Base-by-base conservation (phyloP, 2,113 vertebrate species). In the Alosa alosa region DNA sequence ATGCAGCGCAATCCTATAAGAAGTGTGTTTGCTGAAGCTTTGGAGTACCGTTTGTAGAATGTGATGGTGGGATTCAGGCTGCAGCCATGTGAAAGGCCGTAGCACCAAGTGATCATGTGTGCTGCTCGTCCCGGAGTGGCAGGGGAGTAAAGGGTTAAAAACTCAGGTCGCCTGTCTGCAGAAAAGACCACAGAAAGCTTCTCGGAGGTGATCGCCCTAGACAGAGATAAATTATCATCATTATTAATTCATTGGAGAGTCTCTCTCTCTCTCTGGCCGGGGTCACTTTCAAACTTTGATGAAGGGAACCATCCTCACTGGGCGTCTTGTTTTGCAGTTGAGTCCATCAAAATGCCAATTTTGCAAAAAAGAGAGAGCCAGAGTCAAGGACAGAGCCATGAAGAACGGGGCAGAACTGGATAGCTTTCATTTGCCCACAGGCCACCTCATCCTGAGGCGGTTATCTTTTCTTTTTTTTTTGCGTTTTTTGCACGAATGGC, bases 251-350 rank as follows among this genome's bases (percentile, higher is more conserved):
- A 83, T 86, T 52, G 41, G 45, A 31, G 25, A 45, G 49, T 17
- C n/a, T 20, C 20, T 82, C 31, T 82, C 55, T 49, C 17, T 18
- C 52, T 0, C 18, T 8, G 22, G 49, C 22, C 22, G 57, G 60
- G 85, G 68, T 55, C 64, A 86, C 60, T 83, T 72, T 86, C 81
- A 55, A 83, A 75, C 20, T 13, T 68, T 86, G 68, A 81, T 86
- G 47, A 85, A 57, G 68, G 47, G n/a, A 47, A 44, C 75, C 75
- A 18, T 55, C 36, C 45, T 47, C 20, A 3, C 8, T 25, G 41
- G 47, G 39, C 50, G 81, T 78, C 31, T 87, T 84, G 75, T 81
- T 85, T 88, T 84, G 13, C 45, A 6, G 60, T 36, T 60, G 46
- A 41, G 57, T 31, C 31, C 25, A 83, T 72, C 84, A 85, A 85